Conservation (phyloP, 2,888 invertebrate genomes). For the Hypomecis punctinalis region DNA sequence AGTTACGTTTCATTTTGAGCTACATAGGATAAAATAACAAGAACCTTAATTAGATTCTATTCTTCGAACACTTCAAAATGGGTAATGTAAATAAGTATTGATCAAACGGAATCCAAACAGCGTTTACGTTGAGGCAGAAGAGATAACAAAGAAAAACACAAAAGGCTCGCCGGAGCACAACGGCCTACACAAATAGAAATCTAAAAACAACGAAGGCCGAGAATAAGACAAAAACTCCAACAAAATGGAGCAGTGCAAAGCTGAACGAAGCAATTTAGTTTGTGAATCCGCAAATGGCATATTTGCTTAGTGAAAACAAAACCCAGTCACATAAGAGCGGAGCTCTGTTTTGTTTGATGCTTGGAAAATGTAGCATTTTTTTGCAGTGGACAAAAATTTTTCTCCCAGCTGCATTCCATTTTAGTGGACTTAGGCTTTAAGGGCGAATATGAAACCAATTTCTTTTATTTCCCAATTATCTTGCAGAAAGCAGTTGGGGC, state of each 20-base stretch:
- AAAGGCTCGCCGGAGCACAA: conserved; percentile 35
- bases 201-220: conserved; percentile 38
- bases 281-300: too few species aligned
- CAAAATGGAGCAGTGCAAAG: too few species aligned
- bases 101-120: conserved; percentile 2
- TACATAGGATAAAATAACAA: background rate
- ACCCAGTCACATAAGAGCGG: too few species aligned
- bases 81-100: background rate
- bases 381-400: too few species aligned
- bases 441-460: conserved; percentile 28
- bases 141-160: conserved; percentile 38
- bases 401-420: too few species aligned
- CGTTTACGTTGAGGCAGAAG: conserved; percentile 11
- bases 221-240: background rate
- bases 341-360: too few species aligned
- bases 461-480: conserved; percentile 23
- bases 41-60: background rate
- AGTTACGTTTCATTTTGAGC: background rate
- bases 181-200: conserved; percentile 39
- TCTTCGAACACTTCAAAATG: background rate
- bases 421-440: background rate
- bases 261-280: too few species aligned
- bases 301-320: too few species aligned
- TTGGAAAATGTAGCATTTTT: too few species aligned
- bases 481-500: conserved; percentile 18